Percentiles rank a stretch among this genome's conserved stretches.
These are phyloP conservation scores for Salarias fasciatus DNA, from an alignment of 2,797 vertebrate species.

Conservation along the genomic window DNA sequence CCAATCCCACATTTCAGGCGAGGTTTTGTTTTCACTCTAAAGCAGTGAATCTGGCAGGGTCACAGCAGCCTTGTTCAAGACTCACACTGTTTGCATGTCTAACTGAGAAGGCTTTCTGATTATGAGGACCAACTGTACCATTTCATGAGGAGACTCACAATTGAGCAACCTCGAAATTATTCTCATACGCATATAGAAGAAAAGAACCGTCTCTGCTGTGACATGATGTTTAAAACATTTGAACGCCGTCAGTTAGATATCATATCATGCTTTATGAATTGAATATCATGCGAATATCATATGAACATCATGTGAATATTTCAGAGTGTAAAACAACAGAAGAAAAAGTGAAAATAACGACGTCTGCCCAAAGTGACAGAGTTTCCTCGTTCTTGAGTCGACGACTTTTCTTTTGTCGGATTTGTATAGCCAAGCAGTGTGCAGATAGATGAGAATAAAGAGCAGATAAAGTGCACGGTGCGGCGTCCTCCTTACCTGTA, in stretches of 20 bases:
- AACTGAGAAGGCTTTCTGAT: constrained; percentile 73
- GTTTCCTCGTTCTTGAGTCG: constrained; percentile 51
- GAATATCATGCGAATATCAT: no score
- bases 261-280: constrained; percentile 45
- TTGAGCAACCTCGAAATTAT: constrained; percentile 47
- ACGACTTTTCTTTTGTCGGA: constrained; percentile 73
- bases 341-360: constrained; percentile 58
- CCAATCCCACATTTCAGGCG: constrained; percentile 80
- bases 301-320: constrained; percentile 43
- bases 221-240: constrained; percentile 43
- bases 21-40: constrained; percentile 79
- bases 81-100: constrained; percentile 78
- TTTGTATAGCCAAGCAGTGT: constrained; percentile 66
- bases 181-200: constrained; percentile 33
- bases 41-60: constrained; percentile 81
- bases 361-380: constrained; percentile 55
- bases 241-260: constrained; percentile 33
- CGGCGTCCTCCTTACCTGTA: constrained; percentile 92
- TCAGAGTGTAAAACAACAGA: constrained; percentile 35
- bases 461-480: constrained; percentile 66
- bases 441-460: constrained; percentile 73
- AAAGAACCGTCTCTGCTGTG: constrained; percentile 14
- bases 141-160: constrained; percentile 34
- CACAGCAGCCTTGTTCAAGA: constrained; percentile 78
- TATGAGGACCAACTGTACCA: constrained; percentile 76